Base-by-base conservation (phyloP, 2,797 vertebrate genomes). In the Enteromius viviparus region DNA sequence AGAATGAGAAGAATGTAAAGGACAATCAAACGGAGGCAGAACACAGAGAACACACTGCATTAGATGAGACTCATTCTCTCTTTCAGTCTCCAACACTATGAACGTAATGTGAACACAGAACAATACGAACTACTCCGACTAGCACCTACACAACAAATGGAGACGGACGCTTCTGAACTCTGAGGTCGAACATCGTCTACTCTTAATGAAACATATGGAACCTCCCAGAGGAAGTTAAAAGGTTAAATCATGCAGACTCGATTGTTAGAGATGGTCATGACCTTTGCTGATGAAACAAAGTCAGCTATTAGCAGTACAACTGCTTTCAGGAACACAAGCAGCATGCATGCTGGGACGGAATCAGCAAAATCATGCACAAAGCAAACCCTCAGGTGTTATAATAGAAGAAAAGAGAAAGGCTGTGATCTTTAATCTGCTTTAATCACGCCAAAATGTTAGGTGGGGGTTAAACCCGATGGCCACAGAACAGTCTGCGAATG, bases 171-270 rank as follows among this genome's bases (percentile, higher is more conserved):
- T 17, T 68, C 62, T 71, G 55, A 66, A 78, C 81, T 77, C 85
- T 49, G 76, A 4, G 32, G 51, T 26, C 26, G 3, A 58, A 69
- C 3, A 37, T 17, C 47, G 55, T 60, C 72, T 76, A 76, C 80
- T 65, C 79, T 70, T 62, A 40, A 45, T 65, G 19, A 51, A 64
- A 11, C 17, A 37, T 68, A 49, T 32, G 7, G 37, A 85, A 79
- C 72, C 64, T 68, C 37, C 49, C 23, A 55, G 45, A 81, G 75
- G 70, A 80, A 37, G 68, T 32, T 75, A 40, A 69, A 37, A 51
- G 40, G 69, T 85, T 85, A 74, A 84, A 29, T 84, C 87, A 87
- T 86, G 87, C 89, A 84, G 19, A 34, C 40, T 62, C 65, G 51
- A 10, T 78, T 49, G 78, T 55, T 81, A 84, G 78, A 37, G 29